phyloP scores from a whole-genome alignment of 2,888 invertebrate genomes.

The Stenoptilia bipunctidactyla region DNA sequence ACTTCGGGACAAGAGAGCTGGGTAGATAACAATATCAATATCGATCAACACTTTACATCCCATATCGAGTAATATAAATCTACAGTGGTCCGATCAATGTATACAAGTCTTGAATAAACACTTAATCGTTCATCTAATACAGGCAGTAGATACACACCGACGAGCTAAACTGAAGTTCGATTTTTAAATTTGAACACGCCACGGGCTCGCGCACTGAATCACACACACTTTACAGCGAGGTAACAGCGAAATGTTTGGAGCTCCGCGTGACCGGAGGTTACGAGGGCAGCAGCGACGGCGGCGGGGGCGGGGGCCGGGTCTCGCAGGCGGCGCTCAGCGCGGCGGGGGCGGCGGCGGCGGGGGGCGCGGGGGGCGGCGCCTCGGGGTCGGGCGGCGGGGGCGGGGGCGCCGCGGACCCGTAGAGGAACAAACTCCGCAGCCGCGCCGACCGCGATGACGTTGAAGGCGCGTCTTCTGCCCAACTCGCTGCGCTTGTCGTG shows the following conservation, averaged over 20 bases:
- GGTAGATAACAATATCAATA: too few relatives aligned
- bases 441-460: slow-evolving; percentile 17
- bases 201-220: too few relatives aligned
- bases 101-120: too few relatives aligned
- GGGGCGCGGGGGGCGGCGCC: slow-evolving; percentile 8
- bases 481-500: slow-evolving; percentile 36
- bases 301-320: slow-evolving; percentile 8
- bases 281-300: slow-evolving; percentile 14
- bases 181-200: too few relatives aligned
- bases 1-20: too few relatives aligned
- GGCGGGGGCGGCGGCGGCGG: slow-evolving; percentile 10
- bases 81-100: too few relatives aligned
- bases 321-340: slow-evolving; percentile 14
- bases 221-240: slow-evolving; percentile 14
- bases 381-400: slow-evolving; percentile 34
- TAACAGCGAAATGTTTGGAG: slow-evolving; percentile 7
- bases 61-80: too few relatives aligned
- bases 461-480: slow-evolving; percentile 44
- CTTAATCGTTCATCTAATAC: too few relatives aligned
- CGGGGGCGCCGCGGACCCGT: slow-evolving; percentile 44
- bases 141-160: too few relatives aligned
- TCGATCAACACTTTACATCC: too few relatives aligned
- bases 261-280: slow-evolving; percentile 16
- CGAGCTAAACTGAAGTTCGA: too few relatives aligned
- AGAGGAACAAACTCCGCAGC: slow-evolving; percentile 45